These are phyloP conservation scores for Gadus chalcogrammus DNA, from an alignment of 2,113 vertebrate genomes.

Conservation along the genomic window DNA sequence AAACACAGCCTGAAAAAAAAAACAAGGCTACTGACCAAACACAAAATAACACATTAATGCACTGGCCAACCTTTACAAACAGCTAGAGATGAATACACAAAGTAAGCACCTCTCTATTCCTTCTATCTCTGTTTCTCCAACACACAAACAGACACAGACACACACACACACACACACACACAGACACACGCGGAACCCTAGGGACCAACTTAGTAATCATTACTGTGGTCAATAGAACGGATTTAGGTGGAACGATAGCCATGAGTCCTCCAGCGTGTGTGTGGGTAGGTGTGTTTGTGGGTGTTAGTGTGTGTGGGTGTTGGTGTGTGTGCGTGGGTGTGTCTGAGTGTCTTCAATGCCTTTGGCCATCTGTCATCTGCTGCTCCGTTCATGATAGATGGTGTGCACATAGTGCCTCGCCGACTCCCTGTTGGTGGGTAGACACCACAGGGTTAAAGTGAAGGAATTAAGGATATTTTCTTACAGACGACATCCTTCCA, in stretches of 20 bases:
- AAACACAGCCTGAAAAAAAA: neutral
- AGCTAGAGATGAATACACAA: constrained; percentile 6
- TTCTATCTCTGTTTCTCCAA: no score
- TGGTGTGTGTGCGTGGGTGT: constrained; percentile 7
- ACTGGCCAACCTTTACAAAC: neutral
- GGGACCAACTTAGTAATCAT: constrained; percentile 31
- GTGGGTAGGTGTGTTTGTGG: constrained; percentile 4
- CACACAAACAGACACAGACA: constrained; percentile 19
- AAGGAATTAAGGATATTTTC: no score
- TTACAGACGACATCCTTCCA: no score
- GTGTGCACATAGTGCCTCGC: constrained; percentile 50
- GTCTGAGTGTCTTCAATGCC: constrained; percentile 32
- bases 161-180: neutral
- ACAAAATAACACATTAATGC: neutral
- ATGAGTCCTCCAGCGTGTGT: constrained; percentile 4
- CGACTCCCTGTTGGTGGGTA: constrained; percentile 39
- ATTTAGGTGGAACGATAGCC: constrained; percentile 47
- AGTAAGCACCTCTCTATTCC: no score
- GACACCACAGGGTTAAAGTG: no score
- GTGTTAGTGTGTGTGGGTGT: neutral
- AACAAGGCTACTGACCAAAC: no score
- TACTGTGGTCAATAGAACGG: constrained; percentile 43
- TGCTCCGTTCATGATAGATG: constrained; percentile 55
- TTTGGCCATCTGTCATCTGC: constrained; percentile 36
- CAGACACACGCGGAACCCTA: constrained; percentile 7